Conservation (phyloP, 2,888 invertebrate species). For the Teleiodes luculella region DNA sequence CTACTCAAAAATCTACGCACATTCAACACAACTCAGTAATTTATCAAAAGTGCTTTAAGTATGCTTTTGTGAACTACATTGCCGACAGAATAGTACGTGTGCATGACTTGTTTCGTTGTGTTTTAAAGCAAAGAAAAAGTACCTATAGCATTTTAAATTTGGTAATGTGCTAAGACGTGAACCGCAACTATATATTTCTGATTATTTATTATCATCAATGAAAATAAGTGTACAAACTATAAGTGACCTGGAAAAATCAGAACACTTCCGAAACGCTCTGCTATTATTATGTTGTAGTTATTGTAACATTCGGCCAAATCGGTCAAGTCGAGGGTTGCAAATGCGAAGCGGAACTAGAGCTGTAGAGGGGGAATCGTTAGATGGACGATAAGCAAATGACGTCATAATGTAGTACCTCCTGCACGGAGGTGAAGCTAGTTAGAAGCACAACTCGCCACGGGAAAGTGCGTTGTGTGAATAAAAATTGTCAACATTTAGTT, state of each 20-base stretch:
- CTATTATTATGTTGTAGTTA: neutral
- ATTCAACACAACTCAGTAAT: too few species aligned
- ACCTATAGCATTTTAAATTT: too few species aligned
- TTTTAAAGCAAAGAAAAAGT: too few species aligned
- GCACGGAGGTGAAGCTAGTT: neutral
- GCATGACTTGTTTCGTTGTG: too few species aligned
- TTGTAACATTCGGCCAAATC: neutral
- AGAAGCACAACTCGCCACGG: neutral
- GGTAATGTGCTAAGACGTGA: too few species aligned
- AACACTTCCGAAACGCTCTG: neutral
- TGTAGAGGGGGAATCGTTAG: constrained; percentile 49
- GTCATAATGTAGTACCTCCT: constrained; percentile 45
- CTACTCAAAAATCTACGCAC: too few species aligned
- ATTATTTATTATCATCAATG: too few species aligned
- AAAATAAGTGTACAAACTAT: too few species aligned
- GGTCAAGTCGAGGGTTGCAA: constrained; percentile 50
- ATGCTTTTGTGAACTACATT: too few species aligned
- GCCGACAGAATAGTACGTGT: too few species aligned
- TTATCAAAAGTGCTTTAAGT: too few species aligned
- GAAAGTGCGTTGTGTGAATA: neutral
- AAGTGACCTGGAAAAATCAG: neutral
- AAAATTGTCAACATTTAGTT: neutral
- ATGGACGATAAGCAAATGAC: constrained; percentile 58
- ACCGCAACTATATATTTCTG: too few species aligned
- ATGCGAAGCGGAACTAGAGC: constrained; percentile 51